phyloP scores from a whole-genome alignment of 2,797 vertebrate genomes.

The Tarsius wallacei region DNA sequence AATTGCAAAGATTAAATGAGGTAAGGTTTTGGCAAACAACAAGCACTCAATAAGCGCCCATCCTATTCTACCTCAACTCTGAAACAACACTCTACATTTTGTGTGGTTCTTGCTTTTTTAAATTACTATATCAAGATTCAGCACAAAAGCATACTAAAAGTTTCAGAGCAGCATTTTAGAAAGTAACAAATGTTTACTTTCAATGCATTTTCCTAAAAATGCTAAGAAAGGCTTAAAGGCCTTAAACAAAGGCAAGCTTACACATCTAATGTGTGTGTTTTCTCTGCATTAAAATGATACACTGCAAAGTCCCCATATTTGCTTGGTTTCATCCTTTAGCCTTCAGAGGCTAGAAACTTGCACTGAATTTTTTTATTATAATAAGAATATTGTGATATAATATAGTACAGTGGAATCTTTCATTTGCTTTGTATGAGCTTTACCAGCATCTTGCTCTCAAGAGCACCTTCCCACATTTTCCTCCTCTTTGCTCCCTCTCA shows the following conservation, averaged over 20 bases:
- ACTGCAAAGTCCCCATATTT: conserved; percentile 31
- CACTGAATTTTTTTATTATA: neutral
- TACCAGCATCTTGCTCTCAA: neutral
- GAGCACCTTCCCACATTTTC: neutral
- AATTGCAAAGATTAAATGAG: conserved; percentile 46
- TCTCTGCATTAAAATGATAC: conserved; percentile 64
- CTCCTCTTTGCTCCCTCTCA: neutral
- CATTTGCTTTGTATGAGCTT: neutral
- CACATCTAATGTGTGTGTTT: conserved; percentile 56
- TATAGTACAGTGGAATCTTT: neutral
- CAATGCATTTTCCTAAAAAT: conserved; percentile 73
- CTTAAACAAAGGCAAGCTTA: conserved; percentile 72
- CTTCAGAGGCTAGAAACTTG: conserved; percentile 38
- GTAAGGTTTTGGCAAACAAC: neutral
- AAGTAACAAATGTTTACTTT: conserved; percentile 77
- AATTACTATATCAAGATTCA: conserved; percentile 70
- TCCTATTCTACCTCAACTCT: neutral
- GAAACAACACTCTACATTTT: conserved; percentile 30
- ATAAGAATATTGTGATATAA: conserved; percentile 19
- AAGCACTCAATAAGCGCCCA: neutral
- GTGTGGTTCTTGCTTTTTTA: conserved; percentile 54
- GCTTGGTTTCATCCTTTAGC: conserved; percentile 51
- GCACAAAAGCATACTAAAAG: conserved; percentile 69
- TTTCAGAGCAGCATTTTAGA: conserved; percentile 75
- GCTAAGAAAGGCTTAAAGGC: conserved; percentile 78